A percentile compares a stretch with the other conserved stretches of the same genome.
These are phyloP conservation scores for Cephus pygmeus DNA, from an alignment of 2,888 invertebrate species.

Conservation along the genomic window DNA sequence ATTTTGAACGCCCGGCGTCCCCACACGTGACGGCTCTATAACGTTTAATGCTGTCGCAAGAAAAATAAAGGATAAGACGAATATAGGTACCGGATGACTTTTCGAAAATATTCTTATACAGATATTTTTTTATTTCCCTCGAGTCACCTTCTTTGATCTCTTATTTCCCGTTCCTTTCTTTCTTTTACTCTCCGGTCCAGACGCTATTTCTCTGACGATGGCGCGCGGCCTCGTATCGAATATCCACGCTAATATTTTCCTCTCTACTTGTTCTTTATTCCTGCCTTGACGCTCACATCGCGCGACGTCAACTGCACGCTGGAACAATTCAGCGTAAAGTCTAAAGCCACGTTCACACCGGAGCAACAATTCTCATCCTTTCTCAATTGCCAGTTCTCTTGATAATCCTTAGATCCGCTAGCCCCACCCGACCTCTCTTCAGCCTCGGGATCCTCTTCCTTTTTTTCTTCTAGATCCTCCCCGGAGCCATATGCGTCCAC, in stretches of 20 bases:
- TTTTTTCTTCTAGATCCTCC: background rate
- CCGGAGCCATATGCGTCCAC: constrained; percentile 17
- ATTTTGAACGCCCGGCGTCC: background rate
- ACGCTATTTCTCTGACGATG: background rate
- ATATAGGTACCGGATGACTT: background rate
- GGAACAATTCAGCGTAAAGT: constrained; percentile 57
- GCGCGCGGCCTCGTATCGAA: constrained; percentile 1
- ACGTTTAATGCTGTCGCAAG: background rate
- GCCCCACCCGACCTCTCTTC: constrained; percentile 9
- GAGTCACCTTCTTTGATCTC: constrained; percentile 16
- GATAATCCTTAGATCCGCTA: constrained; percentile 9
- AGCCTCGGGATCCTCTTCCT: constrained; percentile 7
- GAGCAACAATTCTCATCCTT: constrained; percentile 37
- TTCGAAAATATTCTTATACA: background rate
- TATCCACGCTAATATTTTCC: constrained; percentile 1
- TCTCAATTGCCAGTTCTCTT: background rate
- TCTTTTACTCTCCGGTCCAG: constrained; percentile 4
- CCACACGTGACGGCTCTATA: background rate
- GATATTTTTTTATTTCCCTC: constrained; percentile 10
- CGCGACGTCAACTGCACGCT: constrained; percentile 55
- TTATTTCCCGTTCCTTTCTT: constrained; percentile 21
- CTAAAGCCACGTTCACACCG: constrained; percentile 51
- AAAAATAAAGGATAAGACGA: background rate
- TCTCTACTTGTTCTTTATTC: constrained; percentile 1
- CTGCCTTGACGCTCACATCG: constrained; percentile 42